Evolutionary conservation across 2,113 vertebrate species (phyloP).

Genomic region (Solenodon paradoxus): DNA sequence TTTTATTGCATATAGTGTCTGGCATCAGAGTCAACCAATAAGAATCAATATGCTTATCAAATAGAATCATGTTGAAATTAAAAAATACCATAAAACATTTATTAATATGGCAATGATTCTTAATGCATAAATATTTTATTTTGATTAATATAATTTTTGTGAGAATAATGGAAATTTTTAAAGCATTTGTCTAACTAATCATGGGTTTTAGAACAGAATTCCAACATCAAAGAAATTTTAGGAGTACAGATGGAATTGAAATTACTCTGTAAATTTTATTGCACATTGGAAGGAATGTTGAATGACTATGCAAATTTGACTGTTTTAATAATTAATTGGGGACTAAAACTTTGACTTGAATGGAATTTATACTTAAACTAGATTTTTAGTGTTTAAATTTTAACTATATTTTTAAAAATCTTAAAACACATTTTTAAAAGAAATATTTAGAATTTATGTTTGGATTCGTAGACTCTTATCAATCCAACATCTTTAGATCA

Average conservation of each 20-base stretch:
- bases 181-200: not conserved
- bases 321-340: conserved; percentile 48
- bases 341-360: not conserved
- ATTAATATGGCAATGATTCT: not conserved
- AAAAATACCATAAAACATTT: not conserved
- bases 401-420: conserved; percentile 30
- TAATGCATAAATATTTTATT: not conserved
- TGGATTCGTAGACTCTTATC: not conserved
- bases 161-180: not conserved
- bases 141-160: not conserved
- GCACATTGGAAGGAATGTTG: conserved; percentile 50
- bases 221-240: not conserved
- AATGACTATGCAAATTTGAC: conserved; percentile 17
- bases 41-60: conserved; percentile 9
- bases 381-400: conserved; percentile 9
- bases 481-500: not conserved
- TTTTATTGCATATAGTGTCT: not conserved
- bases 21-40: not conserved
- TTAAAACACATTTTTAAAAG: not conserved
- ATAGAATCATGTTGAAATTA: not conserved
- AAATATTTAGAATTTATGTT: conserved; percentile 25
- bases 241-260: conserved; percentile 12
- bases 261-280: conserved; percentile 41
- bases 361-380: conserved; percentile 23
- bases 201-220: not conserved